Conservation (phyloP, 2,113 vertebrate genomes). For the Ameiurus melas region DNA sequence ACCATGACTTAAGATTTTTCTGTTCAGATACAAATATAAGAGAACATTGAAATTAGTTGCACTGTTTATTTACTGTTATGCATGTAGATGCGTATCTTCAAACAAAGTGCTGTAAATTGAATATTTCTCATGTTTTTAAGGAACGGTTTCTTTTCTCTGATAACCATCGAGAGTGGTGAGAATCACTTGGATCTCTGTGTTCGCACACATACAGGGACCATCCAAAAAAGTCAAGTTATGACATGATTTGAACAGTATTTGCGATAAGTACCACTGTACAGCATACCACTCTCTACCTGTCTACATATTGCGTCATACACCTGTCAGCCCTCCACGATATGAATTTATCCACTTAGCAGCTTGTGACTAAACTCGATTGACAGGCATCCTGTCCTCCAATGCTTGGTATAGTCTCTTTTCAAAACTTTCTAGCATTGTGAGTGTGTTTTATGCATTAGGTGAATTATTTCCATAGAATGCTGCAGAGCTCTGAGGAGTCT, state of each 20-base stretch:
- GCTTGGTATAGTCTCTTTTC: neutral
- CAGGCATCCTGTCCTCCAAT: neutral
- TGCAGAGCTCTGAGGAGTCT: neutral
- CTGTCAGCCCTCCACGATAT: neutral
- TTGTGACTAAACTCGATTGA: neutral
- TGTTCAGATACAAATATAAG: neutral
- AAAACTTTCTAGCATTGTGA: neutral
- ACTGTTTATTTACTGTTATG: neutral
- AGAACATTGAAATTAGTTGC: neutral
- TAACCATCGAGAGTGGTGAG: neutral
- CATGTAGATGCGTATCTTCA: neutral
- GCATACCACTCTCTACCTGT: neutral
- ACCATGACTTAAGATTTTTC: neutral
- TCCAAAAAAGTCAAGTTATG: neutral
- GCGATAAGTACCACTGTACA: neutral
- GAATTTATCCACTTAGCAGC: neutral
- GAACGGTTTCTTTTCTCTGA: neutral
- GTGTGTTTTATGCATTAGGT: neutral
- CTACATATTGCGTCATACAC: neutral
- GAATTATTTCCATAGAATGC: neutral
- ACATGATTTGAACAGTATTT: neutral
- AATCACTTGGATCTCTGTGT: neutral
- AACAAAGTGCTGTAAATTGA: neutral
- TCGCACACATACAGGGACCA: neutral
- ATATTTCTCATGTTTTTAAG: neutral